Conservation (phyloP, 2,888 invertebrate species). For the Eubasilissa splendida region DNA sequence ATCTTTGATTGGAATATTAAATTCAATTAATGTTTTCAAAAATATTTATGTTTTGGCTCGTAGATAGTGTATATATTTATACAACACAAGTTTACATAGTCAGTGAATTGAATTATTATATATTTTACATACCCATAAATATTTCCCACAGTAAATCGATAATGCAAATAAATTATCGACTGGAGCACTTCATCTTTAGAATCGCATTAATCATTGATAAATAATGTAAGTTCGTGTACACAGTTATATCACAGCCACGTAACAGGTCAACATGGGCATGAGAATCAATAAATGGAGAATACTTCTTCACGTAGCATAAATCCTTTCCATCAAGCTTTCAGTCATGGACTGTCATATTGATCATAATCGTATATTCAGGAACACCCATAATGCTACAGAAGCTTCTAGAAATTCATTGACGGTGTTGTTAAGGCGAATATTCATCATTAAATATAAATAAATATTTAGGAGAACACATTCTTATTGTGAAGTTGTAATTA, state of each 20-base stretch:
- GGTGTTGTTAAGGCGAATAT: background rate
- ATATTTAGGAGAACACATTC: too few species aligned
- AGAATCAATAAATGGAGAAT: background rate
- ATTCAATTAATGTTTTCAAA: background rate
- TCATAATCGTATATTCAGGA: background rate
- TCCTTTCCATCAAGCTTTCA: too few species aligned
- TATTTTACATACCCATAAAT: background rate
- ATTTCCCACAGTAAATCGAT: constrained; percentile 23
- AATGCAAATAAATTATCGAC: constrained; percentile 19
- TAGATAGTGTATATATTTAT: too few species aligned
- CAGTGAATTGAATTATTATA: too few species aligned
- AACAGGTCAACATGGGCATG: background rate
- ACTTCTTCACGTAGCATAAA: too few species aligned
- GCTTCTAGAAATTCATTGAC: background rate
- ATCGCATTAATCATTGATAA: constrained; percentile 17
- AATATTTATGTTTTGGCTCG: too few species aligned
- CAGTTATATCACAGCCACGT: background rate
- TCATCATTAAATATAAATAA: too few species aligned
- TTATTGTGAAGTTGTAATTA: too few species aligned
- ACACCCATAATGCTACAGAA: background rate
- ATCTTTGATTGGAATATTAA: background rate
- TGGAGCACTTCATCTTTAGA: constrained; percentile 3
- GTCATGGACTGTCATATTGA: background rate
- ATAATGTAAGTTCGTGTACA: constrained; percentile 9
- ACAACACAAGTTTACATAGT: too few species aligned